Conservation (phyloP, 2,113 vertebrate species). For the Crotalus horridus region DNA sequence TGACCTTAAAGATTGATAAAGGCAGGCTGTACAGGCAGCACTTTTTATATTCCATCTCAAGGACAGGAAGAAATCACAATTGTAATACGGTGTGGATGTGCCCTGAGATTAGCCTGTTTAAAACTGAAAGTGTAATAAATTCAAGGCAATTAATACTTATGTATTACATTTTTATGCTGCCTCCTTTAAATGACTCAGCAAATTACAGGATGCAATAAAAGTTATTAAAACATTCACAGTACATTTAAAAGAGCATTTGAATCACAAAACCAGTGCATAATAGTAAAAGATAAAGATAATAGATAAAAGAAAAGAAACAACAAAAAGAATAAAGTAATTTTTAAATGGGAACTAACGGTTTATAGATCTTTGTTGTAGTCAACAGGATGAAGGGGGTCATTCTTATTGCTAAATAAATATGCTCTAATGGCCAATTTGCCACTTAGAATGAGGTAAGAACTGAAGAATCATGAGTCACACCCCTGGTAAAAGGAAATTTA, state of each 20-base stretch:
- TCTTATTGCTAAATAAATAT: conserved; percentile 35
- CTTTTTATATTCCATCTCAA: neutral
- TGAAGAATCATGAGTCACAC: conserved; percentile 20
- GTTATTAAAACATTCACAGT: neutral
- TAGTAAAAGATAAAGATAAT: neutral
- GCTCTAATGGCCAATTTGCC: conserved; percentile 48
- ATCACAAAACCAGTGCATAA: neutral
- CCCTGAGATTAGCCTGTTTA: conserved; percentile 42
- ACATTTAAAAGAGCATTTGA: neutral
- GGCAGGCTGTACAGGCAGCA: neutral
- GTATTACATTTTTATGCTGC: neutral
- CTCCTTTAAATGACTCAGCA: neutral
- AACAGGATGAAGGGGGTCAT: conserved; percentile 42
- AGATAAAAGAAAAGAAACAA: neutral
- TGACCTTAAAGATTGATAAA: neutral
- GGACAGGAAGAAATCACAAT: neutral
- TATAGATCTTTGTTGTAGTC: conserved; percentile 41
- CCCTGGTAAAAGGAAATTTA: conserved; percentile 44
- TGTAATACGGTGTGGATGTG: neutral
- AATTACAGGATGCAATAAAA: neutral
- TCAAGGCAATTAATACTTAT: conserved; percentile 21
- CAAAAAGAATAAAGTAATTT: neutral
- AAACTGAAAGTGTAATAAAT: conserved; percentile 41
- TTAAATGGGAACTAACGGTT: conserved; percentile 3
- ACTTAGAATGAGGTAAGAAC: conserved; percentile 41